phyloP scores from a whole-genome alignment of 2,113 vertebrate genomes.

The Antennarius striatus region DNA sequence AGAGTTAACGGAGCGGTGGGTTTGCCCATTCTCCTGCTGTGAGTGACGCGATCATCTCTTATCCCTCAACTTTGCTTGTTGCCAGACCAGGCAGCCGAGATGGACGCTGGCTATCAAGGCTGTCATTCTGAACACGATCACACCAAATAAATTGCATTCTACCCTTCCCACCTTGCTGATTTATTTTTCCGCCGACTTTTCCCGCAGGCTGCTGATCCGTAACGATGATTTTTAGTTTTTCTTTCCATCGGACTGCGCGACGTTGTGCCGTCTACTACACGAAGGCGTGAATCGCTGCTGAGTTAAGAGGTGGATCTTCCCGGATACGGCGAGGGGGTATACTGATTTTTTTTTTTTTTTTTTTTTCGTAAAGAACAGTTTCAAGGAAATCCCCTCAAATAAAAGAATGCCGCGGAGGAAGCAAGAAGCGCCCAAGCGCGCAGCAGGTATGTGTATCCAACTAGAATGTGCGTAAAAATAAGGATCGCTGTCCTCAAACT shows the following conservation, averaged over 20 bases:
- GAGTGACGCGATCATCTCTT: conserved; percentile 89
- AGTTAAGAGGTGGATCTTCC: conserved; percentile 82
- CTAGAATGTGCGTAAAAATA: conserved; percentile 39
- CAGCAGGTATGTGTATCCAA: conserved; percentile 86
- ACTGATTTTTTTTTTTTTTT: conserved; percentile 24
- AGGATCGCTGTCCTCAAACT: neutral
- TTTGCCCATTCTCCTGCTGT: conserved; percentile 80
- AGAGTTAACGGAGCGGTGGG: conserved; percentile 82
- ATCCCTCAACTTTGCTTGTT: conserved; percentile 91
- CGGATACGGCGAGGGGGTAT: conserved; percentile 79
- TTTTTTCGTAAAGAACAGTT: conserved; percentile 54
- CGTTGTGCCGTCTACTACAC: conserved; percentile 68
- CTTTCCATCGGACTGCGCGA: conserved; percentile 68
- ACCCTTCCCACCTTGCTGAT: neutral
- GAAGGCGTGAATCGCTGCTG: conserved; percentile 75
- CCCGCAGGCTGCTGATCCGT: conserved; percentile 21
- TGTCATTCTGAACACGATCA: conserved; percentile 46
- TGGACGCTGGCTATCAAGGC: conserved; percentile 65
- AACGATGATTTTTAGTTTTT: conserved; percentile 67
- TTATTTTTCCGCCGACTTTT: conserved; percentile 37
- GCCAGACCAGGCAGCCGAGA: conserved; percentile 82
- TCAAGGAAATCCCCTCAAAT: conserved; percentile 68
- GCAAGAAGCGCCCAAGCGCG: conserved; percentile 97
- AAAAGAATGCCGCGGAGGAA: conserved; percentile 93
- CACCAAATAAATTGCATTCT: neutral